A percentile compares a stretch with the other conserved stretches of the same genome.
These are phyloP conservation scores for Meloidogyne floridensis DNA, from an alignment of 1,140 invertebrate genomes.

Conservation along the genomic window DNA sequence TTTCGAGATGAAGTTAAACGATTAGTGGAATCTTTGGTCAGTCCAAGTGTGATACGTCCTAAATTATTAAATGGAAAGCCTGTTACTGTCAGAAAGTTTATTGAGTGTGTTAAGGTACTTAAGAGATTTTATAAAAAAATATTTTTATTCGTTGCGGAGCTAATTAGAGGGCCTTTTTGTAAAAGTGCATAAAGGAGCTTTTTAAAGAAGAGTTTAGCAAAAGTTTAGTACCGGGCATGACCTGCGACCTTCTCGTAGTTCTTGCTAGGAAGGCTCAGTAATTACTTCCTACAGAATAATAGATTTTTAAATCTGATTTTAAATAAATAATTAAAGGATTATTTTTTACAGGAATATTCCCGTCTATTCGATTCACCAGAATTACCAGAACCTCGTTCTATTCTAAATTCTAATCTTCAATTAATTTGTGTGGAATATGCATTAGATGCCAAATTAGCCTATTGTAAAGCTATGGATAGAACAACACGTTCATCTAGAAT, in stretches of 20 bases:
- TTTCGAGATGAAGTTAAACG: constrained; percentile 62
- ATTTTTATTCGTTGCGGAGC: neutral
- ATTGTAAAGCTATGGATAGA: constrained; percentile 50
- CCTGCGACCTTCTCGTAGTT: too few species aligned
- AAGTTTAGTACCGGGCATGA: too few species aligned
- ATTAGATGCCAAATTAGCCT: constrained; percentile 50
- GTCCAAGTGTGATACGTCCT: constrained; percentile 53
- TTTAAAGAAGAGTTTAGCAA: too few species aligned
- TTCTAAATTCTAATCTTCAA: constrained; percentile 52
- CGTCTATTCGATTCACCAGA: constrained; percentile 50
- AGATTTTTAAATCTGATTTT: neutral
- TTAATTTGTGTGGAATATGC: constrained; percentile 44
- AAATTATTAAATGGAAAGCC: constrained; percentile 60
- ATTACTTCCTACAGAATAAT: too few species aligned
- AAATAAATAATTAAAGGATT: neutral
- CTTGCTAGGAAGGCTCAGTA: too few species aligned
- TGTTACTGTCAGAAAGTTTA: constrained; percentile 61
- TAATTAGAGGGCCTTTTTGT: too few species aligned
- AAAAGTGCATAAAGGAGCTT: too few species aligned
- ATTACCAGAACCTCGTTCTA: constrained; percentile 51
- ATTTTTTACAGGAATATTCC: constrained; percentile 56
- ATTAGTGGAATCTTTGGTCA: constrained; percentile 54
- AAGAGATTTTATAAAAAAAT: neutral
- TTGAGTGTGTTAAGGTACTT: constrained; percentile 59
- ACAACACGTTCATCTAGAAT: constrained; percentile 52